These are phyloP conservation scores for Brachyrhaphis roseni DNA, from an alignment of 2,797 vertebrate species.

Conservation along the genomic window DNA sequence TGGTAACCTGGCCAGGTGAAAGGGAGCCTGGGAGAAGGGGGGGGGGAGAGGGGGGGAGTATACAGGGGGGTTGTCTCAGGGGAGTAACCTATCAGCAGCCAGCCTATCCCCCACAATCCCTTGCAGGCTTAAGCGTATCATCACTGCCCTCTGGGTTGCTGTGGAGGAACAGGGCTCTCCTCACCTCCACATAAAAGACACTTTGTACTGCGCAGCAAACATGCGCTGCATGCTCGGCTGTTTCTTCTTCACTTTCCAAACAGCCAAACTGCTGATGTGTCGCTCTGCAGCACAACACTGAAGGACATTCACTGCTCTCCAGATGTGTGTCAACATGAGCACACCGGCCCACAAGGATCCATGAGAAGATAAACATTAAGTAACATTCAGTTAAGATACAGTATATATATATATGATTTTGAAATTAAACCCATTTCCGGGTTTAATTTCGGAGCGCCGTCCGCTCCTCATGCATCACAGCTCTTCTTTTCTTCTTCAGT, in stretches of 20 bases:
- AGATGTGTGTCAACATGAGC: background rate
- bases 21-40: slow-evolving; percentile 75
- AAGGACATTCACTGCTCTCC: background rate
- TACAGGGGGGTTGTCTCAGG: slow-evolving; percentile 63
- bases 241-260: slow-evolving; percentile 7
- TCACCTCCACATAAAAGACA: slow-evolving; percentile 66
- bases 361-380: no score
- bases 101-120: slow-evolving; percentile 75
- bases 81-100: slow-evolving; percentile 78
- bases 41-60: slow-evolving; percentile 15
- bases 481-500: slow-evolving; percentile 26
- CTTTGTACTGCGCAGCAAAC: slow-evolving; percentile 43
- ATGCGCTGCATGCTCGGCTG: slow-evolving; percentile 14
- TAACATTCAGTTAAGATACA: background rate
- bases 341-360: background rate
- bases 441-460: background rate
- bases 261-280: slow-evolving; percentile 18
- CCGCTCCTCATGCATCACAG: slow-evolving; percentile 5
- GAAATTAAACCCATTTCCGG: slow-evolving; percentile 25
- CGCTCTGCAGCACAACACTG: slow-evolving; percentile 3
- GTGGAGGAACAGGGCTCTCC: slow-evolving; percentile 74
- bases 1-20: slow-evolving; percentile 86
- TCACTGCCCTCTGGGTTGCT: slow-evolving; percentile 79
- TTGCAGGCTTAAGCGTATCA: slow-evolving; percentile 75
- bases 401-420: slow-evolving; percentile 14